These are phyloP conservation scores for Acleris literana DNA, from an alignment of 2,888 invertebrate genomes.

Conservation along the genomic window DNA sequence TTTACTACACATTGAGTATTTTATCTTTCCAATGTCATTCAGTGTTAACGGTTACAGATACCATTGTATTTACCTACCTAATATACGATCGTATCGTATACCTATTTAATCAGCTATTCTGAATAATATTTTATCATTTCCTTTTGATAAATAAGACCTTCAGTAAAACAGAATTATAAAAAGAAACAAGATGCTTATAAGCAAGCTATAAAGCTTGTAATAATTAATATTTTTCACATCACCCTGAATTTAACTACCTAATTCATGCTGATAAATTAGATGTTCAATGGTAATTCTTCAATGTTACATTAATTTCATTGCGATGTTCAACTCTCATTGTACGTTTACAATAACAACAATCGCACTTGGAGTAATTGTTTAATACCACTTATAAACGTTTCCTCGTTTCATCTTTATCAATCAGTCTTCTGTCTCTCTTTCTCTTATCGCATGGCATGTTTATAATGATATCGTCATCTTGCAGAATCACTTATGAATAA, in stretches of 20 bases:
- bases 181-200: neutral
- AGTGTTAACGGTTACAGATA: slow-evolving; percentile 23
- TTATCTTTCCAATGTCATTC: slow-evolving; percentile 34
- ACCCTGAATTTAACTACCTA: slow-evolving; percentile 1
- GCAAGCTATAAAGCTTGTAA: slow-evolving; percentile 9
- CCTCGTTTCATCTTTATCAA: slow-evolving; percentile 35
- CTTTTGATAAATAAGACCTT: slow-evolving; percentile 15
- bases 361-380: slow-evolving; percentile 19
- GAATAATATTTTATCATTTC: slow-evolving; percentile 25
- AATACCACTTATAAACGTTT: slow-evolving; percentile 22
- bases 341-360: slow-evolving; percentile 12
- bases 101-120: slow-evolving; percentile 15
- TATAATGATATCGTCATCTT: slow-evolving; percentile 18
- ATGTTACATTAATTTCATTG: slow-evolving; percentile 15
- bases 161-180: slow-evolving; percentile 1
- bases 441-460: slow-evolving; percentile 18
- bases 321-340: slow-evolving; percentile 23
- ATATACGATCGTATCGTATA: neutral
- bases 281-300: slow-evolving; percentile 10
- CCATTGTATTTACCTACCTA: slow-evolving; percentile 27
- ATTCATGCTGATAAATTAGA: slow-evolving; percentile 2
- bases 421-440: slow-evolving; percentile 23
- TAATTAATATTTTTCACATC: slow-evolving; percentile 1
- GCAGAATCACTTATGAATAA: slow-evolving; percentile 11
- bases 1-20: slow-evolving; percentile 30